Evolutionary conservation across 2,113 vertebrate species (phyloP).

Genomic region (Barnardius zonarius): DNA sequence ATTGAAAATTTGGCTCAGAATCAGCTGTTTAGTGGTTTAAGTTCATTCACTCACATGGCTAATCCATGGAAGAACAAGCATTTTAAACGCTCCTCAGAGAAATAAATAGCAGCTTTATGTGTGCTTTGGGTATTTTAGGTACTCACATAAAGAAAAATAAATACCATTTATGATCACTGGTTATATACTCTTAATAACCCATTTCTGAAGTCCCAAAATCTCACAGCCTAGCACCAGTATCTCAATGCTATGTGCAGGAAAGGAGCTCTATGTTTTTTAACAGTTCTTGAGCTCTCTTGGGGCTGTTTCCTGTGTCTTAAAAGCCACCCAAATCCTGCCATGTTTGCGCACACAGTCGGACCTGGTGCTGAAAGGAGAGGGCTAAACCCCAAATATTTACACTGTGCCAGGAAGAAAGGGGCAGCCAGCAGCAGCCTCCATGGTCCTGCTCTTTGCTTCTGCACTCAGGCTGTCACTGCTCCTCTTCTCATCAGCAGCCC

Average conservation of each 20-base stretch:
- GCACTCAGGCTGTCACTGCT: fast-evolving
- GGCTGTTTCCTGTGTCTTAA: not conserved
- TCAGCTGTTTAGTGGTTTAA: conserved; percentile 17
- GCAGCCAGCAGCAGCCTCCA: not conserved
- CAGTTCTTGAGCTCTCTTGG: not conserved
- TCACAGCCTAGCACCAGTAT: not conserved
- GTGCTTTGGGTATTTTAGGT: conserved; percentile 1
- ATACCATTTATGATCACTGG: not conserved
- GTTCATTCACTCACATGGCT: not conserved
- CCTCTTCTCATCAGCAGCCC: not conserved
- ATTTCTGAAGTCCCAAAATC: not conserved
- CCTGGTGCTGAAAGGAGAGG: not conserved
- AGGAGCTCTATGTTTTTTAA: not conserved
- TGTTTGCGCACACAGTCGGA: not conserved
- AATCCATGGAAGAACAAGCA: conserved; percentile 17
- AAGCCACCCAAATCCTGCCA: not conserved
- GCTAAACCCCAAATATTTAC: not conserved
- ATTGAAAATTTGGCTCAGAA: conserved; percentile 41
- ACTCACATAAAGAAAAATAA: conserved; percentile 17
- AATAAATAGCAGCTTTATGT: conserved; percentile 15
- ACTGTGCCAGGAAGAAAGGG: not conserved
- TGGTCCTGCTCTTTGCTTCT: not conserved
- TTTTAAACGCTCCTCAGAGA: conserved; percentile 24
- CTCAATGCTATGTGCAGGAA: not conserved
- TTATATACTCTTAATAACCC: not conserved